These are phyloP conservation scores for Stenurella melanura DNA, from an alignment of 2,888 invertebrate genomes.

Conservation along the genomic window DNA sequence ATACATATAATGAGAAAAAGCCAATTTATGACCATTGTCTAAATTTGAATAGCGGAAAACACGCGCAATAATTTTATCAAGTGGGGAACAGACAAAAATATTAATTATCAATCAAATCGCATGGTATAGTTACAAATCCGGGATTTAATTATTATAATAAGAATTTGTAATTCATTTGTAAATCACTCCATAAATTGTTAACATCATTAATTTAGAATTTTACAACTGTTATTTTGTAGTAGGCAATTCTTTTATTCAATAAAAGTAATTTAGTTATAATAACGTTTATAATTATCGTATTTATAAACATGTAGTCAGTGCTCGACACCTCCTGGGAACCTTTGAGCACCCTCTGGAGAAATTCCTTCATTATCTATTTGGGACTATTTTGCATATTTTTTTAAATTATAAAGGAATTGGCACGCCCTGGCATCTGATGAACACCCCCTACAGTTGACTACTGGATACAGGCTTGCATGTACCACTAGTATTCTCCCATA, in stretches of 20 bases:
- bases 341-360: no score
- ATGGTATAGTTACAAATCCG: background rate
- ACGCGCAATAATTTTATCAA: background rate
- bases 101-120: background rate
- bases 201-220: background rate
- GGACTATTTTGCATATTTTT: no score
- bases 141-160: constrained; percentile 6
- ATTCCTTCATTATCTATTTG: no score
- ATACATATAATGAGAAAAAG: background rate
- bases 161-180: constrained; percentile 7
- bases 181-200: background rate
- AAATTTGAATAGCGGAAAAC: constrained; percentile 8
- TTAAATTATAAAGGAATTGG: no score
- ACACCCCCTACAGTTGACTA: no score
- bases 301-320: background rate
- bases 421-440: no score
- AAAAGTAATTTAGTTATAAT: background rate
- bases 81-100: background rate
- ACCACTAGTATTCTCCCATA: no score
- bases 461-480: no score
- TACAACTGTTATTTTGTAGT: background rate
- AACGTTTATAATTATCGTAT: background rate
- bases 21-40: constrained; percentile 13
- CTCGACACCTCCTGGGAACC: no score
- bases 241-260: background rate